Evolutionary conservation across 2,888 invertebrate species (phyloP).

Genomic region (Acanthococcus lagerstroemiae): DNA sequence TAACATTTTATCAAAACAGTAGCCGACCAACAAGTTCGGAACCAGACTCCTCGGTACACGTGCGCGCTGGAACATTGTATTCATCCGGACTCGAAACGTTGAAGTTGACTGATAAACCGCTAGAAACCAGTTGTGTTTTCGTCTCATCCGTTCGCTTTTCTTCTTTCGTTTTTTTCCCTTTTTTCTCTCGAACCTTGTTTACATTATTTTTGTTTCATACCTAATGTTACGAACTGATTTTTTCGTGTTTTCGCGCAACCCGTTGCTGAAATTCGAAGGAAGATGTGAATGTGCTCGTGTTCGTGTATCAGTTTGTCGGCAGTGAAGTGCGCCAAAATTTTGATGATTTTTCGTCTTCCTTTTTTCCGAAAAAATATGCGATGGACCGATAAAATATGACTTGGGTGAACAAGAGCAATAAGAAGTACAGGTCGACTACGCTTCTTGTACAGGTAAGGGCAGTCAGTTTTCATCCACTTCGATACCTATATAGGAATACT

Average conservation of each 20-base stretch:
- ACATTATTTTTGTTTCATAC: background rate
- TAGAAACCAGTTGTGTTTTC: constrained; percentile 20
- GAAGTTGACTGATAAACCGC: constrained; percentile 22
- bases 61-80: constrained; percentile 26
- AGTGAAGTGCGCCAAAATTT: too few relatives aligned
- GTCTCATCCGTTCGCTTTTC: background rate
- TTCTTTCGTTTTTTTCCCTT: background rate
- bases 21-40: constrained; percentile 26
- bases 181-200: background rate
- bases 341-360: too few relatives aligned
- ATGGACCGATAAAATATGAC: constrained; percentile 9
- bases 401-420: constrained; percentile 13
- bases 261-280: too few relatives aligned
- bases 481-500: too few relatives aligned
- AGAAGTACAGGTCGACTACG: constrained; percentile 20
- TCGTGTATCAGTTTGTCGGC: too few relatives aligned
- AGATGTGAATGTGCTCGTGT: too few relatives aligned
- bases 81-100: constrained; percentile 26
- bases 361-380: background rate
- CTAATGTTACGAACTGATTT: too few relatives aligned
- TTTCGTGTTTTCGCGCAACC: too few relatives aligned
- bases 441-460: constrained; percentile 17
- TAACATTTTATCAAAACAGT: constrained; percentile 26
- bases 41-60: constrained; percentile 22
- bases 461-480: too few relatives aligned